phyloP scores from a whole-genome alignment of 2,888 invertebrate species.

The Stenchaetothrips biformis region DNA sequence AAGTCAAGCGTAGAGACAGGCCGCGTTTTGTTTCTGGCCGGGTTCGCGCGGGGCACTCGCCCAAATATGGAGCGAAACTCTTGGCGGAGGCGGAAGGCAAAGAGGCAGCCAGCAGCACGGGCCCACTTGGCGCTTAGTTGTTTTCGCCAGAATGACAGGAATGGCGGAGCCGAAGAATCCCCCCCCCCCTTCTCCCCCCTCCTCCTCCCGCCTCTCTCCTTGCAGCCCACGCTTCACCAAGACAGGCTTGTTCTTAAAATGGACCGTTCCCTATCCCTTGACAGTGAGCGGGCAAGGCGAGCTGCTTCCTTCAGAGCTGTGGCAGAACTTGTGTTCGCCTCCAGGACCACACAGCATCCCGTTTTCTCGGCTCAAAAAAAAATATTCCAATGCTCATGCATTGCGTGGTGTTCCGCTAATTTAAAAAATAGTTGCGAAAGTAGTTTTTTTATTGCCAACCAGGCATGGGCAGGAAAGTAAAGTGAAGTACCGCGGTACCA shows the following conservation, averaged over 20 bases:
- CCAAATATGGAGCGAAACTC: too few species aligned
- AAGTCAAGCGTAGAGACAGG: background rate
- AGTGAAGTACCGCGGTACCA: too few species aligned
- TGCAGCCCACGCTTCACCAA: background rate
- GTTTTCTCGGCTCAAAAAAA: background rate
- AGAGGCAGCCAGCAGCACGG: background rate
- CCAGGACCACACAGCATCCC: background rate
- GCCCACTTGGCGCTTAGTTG: background rate
- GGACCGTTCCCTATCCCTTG: too few species aligned
- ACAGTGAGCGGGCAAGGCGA: too few species aligned
- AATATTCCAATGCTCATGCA: too few species aligned
- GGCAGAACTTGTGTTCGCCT: slow-evolving; percentile 1
- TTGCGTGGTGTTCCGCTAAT: too few species aligned
- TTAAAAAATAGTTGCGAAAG: too few species aligned
- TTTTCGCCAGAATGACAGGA: background rate
- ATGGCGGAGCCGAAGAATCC: background rate
- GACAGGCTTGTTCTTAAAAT: too few species aligned
- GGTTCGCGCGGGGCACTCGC: background rate
- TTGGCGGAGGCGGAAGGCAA: background rate
- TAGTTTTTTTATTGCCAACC: too few species aligned
- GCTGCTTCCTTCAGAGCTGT: background rate
- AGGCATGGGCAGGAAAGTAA: too few species aligned
- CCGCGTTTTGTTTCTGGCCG: background rate
- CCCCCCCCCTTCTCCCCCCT: background rate
- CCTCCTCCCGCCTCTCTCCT: background rate